Evolutionary conservation across 92 coral and sea anemone species (phyloP).

Genomic region (Porites evermanni): DNA sequence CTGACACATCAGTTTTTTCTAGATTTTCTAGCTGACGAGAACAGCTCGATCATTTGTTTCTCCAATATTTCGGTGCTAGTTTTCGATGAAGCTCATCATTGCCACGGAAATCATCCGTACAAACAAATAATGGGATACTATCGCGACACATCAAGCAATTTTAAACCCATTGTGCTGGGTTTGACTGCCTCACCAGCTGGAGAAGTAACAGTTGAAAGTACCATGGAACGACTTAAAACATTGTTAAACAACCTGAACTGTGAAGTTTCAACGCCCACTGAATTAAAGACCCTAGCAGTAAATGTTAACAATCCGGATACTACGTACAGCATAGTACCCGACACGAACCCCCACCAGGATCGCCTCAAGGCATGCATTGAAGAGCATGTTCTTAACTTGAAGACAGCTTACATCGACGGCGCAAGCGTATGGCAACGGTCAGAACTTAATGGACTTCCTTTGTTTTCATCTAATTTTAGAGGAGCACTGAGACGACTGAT

Average conservation of each 20-base stretch:
- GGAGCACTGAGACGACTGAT: slow-evolving; percentile 82
- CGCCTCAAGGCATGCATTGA: slow-evolving; percentile 34
- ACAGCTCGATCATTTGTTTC: slow-evolving; percentile 55
- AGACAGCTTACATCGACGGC: slow-evolving; percentile 22
- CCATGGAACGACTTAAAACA: slow-evolving; percentile 50
- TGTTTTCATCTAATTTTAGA: slow-evolving; percentile 72
- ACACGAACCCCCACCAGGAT: slow-evolving; percentile 46
- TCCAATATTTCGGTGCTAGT: slow-evolving; percentile 83
- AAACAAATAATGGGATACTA: slow-evolving; percentile 79
- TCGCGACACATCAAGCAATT: slow-evolving; percentile 45
- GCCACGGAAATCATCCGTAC: slow-evolving; percentile 88
- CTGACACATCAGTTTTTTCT: slow-evolving; percentile 94
- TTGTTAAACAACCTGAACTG: slow-evolving; percentile 66
- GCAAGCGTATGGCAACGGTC: not conserved
- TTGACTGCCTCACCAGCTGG: slow-evolving; percentile 96
- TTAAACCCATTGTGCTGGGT: slow-evolving; percentile 87
- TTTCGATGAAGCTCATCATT: slow-evolving; percentile 94
- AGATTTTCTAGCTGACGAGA: slow-evolving; percentile 72
- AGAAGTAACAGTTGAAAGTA: slow-evolving; percentile 53
- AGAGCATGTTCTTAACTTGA: slow-evolving; percentile 34
- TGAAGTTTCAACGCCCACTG: slow-evolving; percentile 72
- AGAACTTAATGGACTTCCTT: slow-evolving; percentile 31
- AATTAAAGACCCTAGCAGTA: slow-evolving; percentile 55
- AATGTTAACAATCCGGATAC: slow-evolving; percentile 80
- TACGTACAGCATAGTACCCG: slow-evolving; percentile 22